Conservation (phyloP, 2,797 vertebrate genomes). For the Periparus ater region DNA sequence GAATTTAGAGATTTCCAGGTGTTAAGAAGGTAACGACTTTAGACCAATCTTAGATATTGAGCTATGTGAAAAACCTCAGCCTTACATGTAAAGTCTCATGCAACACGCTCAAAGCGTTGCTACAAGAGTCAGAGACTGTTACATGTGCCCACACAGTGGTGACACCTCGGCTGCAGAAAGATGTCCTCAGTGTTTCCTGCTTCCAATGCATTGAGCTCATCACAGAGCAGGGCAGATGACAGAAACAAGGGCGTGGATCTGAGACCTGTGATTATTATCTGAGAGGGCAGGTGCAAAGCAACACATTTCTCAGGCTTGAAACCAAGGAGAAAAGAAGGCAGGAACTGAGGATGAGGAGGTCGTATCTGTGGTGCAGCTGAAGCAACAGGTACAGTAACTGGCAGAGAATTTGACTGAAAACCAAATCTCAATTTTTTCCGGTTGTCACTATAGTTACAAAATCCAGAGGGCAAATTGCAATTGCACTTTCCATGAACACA, state of each 20-base stretch:
- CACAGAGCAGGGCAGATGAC: conserved; percentile 49
- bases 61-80: background rate
- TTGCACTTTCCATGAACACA: background rate
- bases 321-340: background rate
- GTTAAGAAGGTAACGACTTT: background rate
- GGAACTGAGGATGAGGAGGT: background rate
- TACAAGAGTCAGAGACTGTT: background rate
- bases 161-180: background rate
- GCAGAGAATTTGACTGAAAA: background rate
- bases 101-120: background rate
- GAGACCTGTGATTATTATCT: conserved; percentile 49
- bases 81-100: background rate
- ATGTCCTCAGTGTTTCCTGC: conserved; percentile 38
- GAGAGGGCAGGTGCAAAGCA: background rate
- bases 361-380: background rate
- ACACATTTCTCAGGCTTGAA: conserved; percentile 1
- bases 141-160: background rate
- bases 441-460: background rate
- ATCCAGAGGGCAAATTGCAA: background rate
- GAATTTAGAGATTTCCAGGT: background rate
- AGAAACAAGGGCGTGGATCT: conserved; percentile 54
- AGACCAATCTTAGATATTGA: background rate
- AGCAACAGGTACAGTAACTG: background rate
- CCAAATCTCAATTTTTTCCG: background rate
- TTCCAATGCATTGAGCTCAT: conserved; percentile 60